These are phyloP conservation scores for Eristalis intricaria DNA, from an alignment of 2,888 invertebrate species.

Conservation along the genomic window DNA sequence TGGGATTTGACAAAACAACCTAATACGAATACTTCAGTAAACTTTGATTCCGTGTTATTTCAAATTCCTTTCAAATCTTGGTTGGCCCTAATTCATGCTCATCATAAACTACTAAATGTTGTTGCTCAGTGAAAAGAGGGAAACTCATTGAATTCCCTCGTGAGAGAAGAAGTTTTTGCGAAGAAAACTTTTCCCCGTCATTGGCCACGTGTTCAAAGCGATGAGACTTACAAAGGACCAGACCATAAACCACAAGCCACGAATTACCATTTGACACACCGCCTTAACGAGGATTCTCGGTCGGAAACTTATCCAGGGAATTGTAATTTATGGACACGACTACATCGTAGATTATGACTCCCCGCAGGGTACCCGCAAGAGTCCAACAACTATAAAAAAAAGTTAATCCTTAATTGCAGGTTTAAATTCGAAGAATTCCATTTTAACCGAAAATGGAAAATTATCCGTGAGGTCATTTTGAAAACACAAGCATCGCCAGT, in stretches of 20 bases:
- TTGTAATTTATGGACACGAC: neutral
- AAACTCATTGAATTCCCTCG: no score
- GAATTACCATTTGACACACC: conserved; percentile 1
- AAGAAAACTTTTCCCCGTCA: no score
- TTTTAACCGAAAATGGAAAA: neutral
- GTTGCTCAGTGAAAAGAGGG: no score
- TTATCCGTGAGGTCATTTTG: neutral
- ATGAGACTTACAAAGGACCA: neutral
- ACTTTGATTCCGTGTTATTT: no score
- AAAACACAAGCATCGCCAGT: no score
- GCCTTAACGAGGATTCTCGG: neutral
- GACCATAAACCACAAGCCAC: neutral
- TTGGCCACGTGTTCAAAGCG: neutral
- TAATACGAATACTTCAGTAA: no score
- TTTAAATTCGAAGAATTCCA: neutral
- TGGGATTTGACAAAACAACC: no score
- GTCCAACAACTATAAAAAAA: neutral
- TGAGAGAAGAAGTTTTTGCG: no score
- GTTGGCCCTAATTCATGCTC: no score
- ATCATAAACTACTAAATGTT: no score
- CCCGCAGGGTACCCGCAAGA: neutral
- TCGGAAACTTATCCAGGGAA: neutral
- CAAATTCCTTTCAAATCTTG: no score
- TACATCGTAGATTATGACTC: neutral
- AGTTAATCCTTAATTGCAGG: neutral